Conservation (phyloP, 1,140 invertebrate genomes). For the Hypothenemus hampei region DNA sequence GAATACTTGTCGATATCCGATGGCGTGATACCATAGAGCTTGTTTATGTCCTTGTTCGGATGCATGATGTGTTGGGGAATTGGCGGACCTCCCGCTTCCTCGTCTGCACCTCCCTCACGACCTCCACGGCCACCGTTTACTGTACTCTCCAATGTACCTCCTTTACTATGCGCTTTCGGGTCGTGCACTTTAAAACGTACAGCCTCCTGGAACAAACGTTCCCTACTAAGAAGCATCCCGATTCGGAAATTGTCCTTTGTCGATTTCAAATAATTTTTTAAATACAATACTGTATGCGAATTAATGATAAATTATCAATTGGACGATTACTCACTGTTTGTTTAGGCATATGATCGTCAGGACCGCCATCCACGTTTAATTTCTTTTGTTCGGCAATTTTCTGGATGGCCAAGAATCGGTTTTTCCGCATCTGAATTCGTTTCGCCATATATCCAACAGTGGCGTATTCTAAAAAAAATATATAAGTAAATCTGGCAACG, state of each 20-base stretch:
- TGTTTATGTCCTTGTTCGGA: slow-evolving; percentile 74
- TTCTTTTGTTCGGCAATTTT: slow-evolving; percentile 89
- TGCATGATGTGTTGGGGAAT: slow-evolving; percentile 69
- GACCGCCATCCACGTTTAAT: slow-evolving; percentile 64
- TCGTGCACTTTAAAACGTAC: slow-evolving; percentile 91
- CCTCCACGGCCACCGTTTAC: slow-evolving; percentile 72
- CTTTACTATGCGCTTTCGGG: slow-evolving; percentile 86
- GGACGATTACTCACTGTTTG: slow-evolving; percentile 64
- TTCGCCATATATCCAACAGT: slow-evolving; percentile 94
- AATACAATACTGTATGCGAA: no score
- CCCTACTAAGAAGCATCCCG: slow-evolving; percentile 55
- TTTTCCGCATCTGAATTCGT: slow-evolving; percentile 91
- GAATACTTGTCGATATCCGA: slow-evolving; percentile 97
- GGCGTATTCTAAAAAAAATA: slow-evolving; percentile 71
- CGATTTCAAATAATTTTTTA: no score
- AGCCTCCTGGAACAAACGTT: slow-evolving; percentile 75
- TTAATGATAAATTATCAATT: no score
- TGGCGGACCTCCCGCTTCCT: slow-evolving; percentile 56
- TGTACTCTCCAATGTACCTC: slow-evolving; percentile 83
- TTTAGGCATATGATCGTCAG: slow-evolving; percentile 66
- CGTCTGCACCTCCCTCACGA: slow-evolving; percentile 55
- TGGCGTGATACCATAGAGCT: slow-evolving; percentile 83
- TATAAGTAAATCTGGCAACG: no score
- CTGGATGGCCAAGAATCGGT: slow-evolving; percentile 78
- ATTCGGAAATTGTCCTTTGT: background rate